phyloP scores from a whole-genome alignment of 1,140 invertebrate species.

The Scaptomyza graminum region DNA sequence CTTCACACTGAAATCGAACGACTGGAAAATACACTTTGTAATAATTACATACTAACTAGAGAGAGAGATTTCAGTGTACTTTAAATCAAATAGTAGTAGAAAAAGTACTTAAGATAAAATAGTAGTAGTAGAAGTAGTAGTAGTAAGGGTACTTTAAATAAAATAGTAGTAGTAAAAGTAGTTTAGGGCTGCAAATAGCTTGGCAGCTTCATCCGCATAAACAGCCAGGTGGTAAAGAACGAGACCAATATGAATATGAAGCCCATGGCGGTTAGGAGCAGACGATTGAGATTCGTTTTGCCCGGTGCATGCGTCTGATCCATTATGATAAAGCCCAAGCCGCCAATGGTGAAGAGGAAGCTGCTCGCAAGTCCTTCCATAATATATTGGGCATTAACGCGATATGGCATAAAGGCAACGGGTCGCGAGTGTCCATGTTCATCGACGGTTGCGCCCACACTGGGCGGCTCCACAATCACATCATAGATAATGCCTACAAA shows the following conservation, averaged over 20 bases:
- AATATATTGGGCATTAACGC: constrained; percentile 99
- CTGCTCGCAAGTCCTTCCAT: constrained; percentile 99
- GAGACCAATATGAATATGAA: constrained; percentile 97
- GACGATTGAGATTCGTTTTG: constrained; percentile 95
- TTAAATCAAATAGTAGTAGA: too few relatives aligned
- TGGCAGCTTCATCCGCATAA: constrained; percentile 99
- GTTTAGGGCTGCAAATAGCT: constrained; percentile 86
- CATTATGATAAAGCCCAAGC: constrained; percentile 97
- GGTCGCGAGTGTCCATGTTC: constrained; percentile 97
- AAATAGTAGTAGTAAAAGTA: too few relatives aligned
- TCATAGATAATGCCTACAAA: constrained; percentile 98
- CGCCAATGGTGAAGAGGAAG: constrained; percentile 97
- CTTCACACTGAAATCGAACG: not conserved
- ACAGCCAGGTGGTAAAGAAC: constrained; percentile 98
- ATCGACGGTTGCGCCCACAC: constrained; percentile 98
- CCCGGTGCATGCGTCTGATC: constrained; percentile 96
- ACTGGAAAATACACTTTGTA: too few relatives aligned
- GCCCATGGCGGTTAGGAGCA: constrained; percentile 95
- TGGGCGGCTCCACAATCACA: constrained; percentile 98
- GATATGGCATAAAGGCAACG: constrained; percentile 98
- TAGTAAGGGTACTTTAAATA: too few relatives aligned
- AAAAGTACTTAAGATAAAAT: too few relatives aligned
- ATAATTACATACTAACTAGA: constrained; percentile 42
- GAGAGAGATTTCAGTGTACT: constrained; percentile 20
- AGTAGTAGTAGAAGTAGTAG: too few relatives aligned